These are phyloP conservation scores for Cyrtorhinus lividipennis DNA, from an alignment of 1,140 invertebrate species.

Conservation along the genomic window DNA sequence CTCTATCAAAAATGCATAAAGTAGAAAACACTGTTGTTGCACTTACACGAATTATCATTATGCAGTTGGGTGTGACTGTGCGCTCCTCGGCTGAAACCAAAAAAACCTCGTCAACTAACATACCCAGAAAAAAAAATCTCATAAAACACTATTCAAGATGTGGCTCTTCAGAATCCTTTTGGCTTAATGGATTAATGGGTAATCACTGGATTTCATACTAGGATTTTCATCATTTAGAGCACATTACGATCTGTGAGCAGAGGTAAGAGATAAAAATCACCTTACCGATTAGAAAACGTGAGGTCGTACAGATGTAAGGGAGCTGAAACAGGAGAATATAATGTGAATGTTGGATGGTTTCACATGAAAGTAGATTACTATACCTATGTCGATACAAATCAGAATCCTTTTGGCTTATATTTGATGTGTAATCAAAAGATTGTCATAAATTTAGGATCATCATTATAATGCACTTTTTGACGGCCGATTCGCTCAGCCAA, in stretches of 20 bases:
- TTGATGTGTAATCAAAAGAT: conserved; percentile 1
- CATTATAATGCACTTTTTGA: background rate
- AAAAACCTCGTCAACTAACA: background rate
- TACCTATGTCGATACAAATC: background rate
- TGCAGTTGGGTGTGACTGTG: too few relatives aligned
- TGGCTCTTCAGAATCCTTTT: conserved; percentile 2
- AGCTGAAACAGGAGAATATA: background rate
- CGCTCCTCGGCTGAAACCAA: too few relatives aligned
- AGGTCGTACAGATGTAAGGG: background rate
- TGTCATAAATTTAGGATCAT: background rate
- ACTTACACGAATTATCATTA: too few relatives aligned
- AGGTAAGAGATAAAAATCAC: background rate
- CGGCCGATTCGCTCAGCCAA: too few relatives aligned
- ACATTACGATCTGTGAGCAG: background rate
- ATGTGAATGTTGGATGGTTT: background rate
- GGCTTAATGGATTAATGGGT: background rate
- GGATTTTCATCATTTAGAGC: background rate
- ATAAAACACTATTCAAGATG: background rate
- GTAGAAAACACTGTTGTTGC: too few relatives aligned
- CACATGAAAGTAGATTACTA: background rate
- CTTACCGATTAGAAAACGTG: too few relatives aligned
- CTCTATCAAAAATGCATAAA: background rate
- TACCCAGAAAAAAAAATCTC: background rate
- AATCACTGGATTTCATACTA: background rate
- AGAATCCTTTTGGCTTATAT: conserved; percentile 17